These are phyloP conservation scores for Drosophila meridionalis DNA, from an alignment of 2,888 invertebrate species.

Conservation along the genomic window DNA sequence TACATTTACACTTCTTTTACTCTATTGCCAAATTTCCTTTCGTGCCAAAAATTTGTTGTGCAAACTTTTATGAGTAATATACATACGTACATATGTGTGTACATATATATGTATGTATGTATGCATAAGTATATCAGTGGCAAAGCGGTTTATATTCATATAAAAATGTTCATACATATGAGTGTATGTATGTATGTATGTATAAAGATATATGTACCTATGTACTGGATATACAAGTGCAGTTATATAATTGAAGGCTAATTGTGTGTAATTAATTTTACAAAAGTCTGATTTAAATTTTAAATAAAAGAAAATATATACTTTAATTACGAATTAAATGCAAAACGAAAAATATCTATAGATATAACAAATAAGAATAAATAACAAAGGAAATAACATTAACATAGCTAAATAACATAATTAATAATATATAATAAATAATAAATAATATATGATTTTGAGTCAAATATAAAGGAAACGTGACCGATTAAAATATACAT, in stretches of 20 bases:
- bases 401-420: background rate
- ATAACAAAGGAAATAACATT: too few relatives aligned
- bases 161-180: background rate
- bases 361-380: too few relatives aligned
- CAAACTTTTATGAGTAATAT: conserved; percentile 24
- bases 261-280: background rate
- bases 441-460: background rate
- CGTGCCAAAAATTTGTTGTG: conserved; percentile 41
- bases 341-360: too few relatives aligned
- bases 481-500: conserved; percentile 14
- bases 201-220: background rate
- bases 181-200: background rate
- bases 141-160: conserved; percentile 10
- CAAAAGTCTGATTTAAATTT: background rate
- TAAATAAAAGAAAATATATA: background rate
- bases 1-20: conserved; percentile 15
- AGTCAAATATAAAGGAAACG: background rate
- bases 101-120: background rate
- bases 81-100: background rate
- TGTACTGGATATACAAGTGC: background rate
- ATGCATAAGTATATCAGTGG: background rate
- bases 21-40: conserved; percentile 43
- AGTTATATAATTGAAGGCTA: background rate
- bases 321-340: background rate
- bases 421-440: background rate